Evolutionary conservation across 2,888 invertebrate species (phyloP).

Genomic region (Xestia sexstrigata): DNA sequence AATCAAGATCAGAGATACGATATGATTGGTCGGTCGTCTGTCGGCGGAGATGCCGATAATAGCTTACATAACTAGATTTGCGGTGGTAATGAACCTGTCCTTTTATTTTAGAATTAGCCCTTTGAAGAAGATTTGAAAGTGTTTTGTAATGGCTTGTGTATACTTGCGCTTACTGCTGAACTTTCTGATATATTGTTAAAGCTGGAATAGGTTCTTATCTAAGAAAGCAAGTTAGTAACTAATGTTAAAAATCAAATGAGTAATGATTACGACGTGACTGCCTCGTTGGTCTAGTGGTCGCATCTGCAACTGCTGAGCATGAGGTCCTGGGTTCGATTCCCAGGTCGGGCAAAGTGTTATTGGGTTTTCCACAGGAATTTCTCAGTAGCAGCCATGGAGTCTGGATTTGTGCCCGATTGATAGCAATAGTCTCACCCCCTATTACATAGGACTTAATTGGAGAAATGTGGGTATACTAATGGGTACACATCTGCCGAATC

Average conservation of each 20-base stretch:
- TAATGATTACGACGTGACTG: not conserved
- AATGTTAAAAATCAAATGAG: not conserved
- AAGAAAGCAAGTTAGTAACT: not conserved
- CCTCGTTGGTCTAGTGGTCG: too few relatives aligned
- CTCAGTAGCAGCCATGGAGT: too few relatives aligned
- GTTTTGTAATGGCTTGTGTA: conserved; percentile 56
- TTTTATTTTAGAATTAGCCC: conserved; percentile 73
- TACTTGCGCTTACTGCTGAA: not conserved
- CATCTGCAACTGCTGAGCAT: too few relatives aligned
- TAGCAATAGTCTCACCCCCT: too few relatives aligned
- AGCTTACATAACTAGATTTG: conserved; percentile 84
- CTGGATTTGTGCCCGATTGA: too few relatives aligned
- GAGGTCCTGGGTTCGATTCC: too few relatives aligned
- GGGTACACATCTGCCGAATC: too few relatives aligned
- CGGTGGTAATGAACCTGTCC: conserved; percentile 82
- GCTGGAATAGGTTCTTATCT: not conserved
- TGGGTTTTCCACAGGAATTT: too few relatives aligned
- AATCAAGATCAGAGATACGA: conserved; percentile 87
- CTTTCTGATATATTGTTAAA: not conserved
- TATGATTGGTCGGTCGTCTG: conserved; percentile 80
- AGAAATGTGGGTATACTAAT: too few relatives aligned
- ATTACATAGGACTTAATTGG: too few relatives aligned
- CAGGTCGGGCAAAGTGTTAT: too few relatives aligned
- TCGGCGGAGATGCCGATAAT: conserved; percentile 80
- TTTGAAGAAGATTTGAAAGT: conserved; percentile 60